Conservation (phyloP, 1,140 invertebrate genomes). For the Caenorhabditis briggsae region DNA sequence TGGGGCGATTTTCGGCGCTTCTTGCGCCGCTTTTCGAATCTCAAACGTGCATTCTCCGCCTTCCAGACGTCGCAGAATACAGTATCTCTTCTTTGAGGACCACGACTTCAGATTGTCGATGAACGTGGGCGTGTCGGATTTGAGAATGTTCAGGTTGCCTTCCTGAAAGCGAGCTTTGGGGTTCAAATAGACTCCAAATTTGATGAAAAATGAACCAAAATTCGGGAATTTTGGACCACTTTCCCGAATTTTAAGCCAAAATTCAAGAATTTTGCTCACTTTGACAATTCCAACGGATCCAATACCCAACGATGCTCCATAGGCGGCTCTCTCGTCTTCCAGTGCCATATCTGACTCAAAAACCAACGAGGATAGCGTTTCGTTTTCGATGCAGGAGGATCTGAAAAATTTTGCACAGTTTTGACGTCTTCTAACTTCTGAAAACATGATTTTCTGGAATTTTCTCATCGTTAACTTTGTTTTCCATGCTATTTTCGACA, state of each 20-base stretch:
- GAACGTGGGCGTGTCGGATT: conserved; percentile 40
- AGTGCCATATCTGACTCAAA: conserved; percentile 62
- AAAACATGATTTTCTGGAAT: too few relatives aligned
- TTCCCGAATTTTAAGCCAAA: too few relatives aligned
- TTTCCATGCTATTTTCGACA: too few relatives aligned
- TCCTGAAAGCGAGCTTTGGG: background rate
- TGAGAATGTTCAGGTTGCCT: conserved; percentile 51
- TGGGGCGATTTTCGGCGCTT: conserved; percentile 10
- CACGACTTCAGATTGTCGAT: conserved; percentile 57
- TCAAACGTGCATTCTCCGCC: conserved; percentile 54
- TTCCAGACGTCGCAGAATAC: conserved; percentile 43
- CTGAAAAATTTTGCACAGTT: too few relatives aligned
- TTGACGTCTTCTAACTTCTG: too few relatives aligned
- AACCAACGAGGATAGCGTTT: conserved; percentile 55
- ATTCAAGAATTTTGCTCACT: background rate
- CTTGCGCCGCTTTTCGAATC: conserved; percentile 34
- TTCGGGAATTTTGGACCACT: too few relatives aligned
- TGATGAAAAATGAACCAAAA: too few relatives aligned
- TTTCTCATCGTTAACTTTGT: too few relatives aligned
- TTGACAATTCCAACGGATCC: conserved; percentile 42
- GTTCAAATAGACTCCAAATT: too few relatives aligned
- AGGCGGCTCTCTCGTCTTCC: conserved; percentile 53
- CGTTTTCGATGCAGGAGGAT: conserved; percentile 27
- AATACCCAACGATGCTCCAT: background rate
- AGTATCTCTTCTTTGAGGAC: conserved; percentile 52